Evolutionary conservation across 2,113 vertebrate species (phyloP).

Genomic region (Myrmophylax atrothorax): DNA sequence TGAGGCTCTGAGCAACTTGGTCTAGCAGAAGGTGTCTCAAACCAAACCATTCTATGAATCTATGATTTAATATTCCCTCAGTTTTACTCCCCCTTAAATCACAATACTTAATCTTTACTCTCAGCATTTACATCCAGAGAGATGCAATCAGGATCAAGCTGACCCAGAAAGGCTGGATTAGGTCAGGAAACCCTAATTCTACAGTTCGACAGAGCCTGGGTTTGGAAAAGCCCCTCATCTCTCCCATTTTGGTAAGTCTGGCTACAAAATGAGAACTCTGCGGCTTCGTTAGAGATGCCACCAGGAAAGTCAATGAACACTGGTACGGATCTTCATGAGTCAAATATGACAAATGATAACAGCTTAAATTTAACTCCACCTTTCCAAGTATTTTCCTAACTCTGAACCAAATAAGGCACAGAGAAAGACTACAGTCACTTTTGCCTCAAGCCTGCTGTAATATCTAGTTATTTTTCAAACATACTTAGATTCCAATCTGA

Average conservation of each 20-base stretch:
- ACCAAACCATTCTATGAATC: background rate
- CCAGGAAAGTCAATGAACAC: background rate
- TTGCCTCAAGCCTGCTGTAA: background rate
- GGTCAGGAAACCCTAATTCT: background rate
- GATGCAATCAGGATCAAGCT: background rate
- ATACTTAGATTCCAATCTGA: background rate
- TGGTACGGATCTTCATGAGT: background rate
- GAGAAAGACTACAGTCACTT: background rate
- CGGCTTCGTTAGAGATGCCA: background rate
- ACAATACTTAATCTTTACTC: background rate
- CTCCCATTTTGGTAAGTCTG: background rate
- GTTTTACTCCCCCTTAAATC: background rate
- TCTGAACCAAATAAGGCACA: background rate
- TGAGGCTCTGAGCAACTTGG: background rate
- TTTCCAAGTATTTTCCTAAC: background rate
- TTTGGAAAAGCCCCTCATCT: background rate
- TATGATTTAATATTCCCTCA: background rate
- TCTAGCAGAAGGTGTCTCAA: background rate
- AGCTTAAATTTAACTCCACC: background rate
- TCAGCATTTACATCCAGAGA: background rate
- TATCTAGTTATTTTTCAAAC: background rate
- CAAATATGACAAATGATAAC: background rate
- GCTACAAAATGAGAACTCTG: background rate
- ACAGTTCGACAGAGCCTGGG: background rate
- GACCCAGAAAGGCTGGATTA: background rate